phyloP scores from a whole-genome alignment of 2,113 vertebrate genomes.

The Atrichornis clamosus region DNA sequence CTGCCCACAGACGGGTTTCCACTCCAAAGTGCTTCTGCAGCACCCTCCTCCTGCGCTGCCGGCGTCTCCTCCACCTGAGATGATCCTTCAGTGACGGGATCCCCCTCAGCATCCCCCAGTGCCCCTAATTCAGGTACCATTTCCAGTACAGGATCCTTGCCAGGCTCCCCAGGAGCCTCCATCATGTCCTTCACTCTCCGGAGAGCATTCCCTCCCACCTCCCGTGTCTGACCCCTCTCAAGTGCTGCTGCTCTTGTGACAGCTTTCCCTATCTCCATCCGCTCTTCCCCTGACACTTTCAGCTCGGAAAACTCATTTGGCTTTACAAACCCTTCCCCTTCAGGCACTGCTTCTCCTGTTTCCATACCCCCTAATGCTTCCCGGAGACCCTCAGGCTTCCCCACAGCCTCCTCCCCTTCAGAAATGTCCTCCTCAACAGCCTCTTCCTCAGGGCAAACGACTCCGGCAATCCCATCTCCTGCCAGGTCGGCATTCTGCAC shows the following conservation, averaged over 20 bases:
- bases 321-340: background rate
- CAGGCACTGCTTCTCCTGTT: background rate
- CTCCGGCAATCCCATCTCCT: background rate
- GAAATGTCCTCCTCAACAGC: background rate
- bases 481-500: background rate
- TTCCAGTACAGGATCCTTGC: background rate
- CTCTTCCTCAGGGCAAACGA: background rate
- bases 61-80: background rate
- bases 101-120: background rate
- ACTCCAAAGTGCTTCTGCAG: background rate
- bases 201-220: background rate
- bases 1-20: background rate
- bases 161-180: background rate
- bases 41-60: background rate
- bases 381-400: background rate
- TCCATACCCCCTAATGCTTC: accelerated
- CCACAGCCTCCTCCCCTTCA: background rate
- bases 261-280: background rate
- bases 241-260: background rate
- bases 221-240: background rate
- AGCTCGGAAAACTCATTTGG: background rate
- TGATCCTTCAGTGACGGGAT: background rate
- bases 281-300: background rate
- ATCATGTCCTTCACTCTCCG: background rate
- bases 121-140: background rate